phyloP scores from a whole-genome alignment of 2,113 vertebrate genomes.

The Origma solitaria region DNA sequence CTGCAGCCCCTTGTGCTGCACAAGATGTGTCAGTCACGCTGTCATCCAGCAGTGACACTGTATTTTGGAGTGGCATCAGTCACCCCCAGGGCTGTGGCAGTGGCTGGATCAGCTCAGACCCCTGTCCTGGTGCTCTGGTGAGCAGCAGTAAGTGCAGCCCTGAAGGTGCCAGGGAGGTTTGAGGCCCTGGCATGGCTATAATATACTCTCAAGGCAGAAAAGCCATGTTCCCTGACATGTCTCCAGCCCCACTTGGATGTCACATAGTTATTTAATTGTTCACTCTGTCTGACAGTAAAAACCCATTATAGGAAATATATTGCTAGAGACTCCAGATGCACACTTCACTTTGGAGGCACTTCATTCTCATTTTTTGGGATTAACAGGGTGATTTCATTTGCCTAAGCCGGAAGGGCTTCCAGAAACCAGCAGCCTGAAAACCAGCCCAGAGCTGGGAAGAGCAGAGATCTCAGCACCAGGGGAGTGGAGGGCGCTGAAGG shows the following conservation, averaged over 20 bases:
- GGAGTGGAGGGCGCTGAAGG: background rate
- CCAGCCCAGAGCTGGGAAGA: background rate
- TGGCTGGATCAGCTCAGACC: background rate
- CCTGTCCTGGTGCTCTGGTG: fast-evolving
- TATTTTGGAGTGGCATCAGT: background rate
- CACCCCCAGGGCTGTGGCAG: background rate
- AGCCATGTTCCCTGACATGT: fast-evolving
- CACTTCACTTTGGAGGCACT: background rate
- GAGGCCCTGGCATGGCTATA: background rate
- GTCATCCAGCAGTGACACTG: background rate
- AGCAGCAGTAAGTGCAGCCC: background rate
- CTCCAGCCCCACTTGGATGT: background rate
- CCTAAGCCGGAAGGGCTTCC: background rate
- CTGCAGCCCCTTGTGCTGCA: background rate
- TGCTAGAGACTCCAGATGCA: background rate
- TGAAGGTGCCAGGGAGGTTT: background rate
- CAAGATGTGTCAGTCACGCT: background rate
- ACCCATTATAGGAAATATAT: background rate
- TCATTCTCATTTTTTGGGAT: slow-evolving; percentile 9
- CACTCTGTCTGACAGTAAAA: background rate
- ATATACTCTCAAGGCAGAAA: background rate
- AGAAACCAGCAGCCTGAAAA: slow-evolving; percentile 8
- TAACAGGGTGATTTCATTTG: background rate
- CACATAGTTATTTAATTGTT: background rate
- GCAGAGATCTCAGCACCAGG: background rate